Evolutionary conservation across 2,113 vertebrate genomes (phyloP).

Genomic region (Regulus satrapa): DNA sequence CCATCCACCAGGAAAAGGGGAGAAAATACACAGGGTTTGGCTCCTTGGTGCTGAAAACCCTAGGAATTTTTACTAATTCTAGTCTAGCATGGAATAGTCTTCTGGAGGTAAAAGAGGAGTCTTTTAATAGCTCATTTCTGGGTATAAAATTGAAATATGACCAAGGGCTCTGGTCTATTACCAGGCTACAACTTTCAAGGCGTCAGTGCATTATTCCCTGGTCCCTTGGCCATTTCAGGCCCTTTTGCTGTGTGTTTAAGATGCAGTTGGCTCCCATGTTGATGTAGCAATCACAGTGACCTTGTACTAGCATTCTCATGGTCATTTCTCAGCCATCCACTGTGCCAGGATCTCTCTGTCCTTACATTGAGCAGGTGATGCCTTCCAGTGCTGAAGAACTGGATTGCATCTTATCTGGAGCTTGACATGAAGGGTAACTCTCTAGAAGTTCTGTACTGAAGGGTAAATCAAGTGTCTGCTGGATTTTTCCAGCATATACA

Average conservation of each 20-base stretch:
- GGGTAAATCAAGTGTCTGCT: neutral
- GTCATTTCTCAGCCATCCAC: neutral
- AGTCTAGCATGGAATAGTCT: neutral
- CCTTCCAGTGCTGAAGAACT: neutral
- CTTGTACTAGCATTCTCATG: neutral
- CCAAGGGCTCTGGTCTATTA: neutral
- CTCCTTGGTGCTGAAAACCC: neutral
- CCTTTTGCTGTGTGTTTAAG: neutral
- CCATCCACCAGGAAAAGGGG: neutral
- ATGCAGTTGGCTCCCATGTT: fast-evolving
- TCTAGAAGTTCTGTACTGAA: neutral
- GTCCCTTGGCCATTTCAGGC: neutral
- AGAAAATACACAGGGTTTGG: neutral
- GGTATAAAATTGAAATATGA: neutral
- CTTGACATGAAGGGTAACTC: neutral
- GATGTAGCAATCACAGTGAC: neutral
- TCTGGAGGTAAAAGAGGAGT: neutral
- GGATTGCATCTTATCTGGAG: neutral
- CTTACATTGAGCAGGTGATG: neutral
- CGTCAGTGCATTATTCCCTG: neutral
- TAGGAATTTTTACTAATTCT: neutral
- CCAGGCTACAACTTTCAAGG: neutral
- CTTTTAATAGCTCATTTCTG: neutral
- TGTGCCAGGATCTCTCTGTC: neutral
- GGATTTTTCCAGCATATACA: neutral